Conservation (phyloP, 1,140 invertebrate genomes). For the Anadara kagoshimensis region DNA sequence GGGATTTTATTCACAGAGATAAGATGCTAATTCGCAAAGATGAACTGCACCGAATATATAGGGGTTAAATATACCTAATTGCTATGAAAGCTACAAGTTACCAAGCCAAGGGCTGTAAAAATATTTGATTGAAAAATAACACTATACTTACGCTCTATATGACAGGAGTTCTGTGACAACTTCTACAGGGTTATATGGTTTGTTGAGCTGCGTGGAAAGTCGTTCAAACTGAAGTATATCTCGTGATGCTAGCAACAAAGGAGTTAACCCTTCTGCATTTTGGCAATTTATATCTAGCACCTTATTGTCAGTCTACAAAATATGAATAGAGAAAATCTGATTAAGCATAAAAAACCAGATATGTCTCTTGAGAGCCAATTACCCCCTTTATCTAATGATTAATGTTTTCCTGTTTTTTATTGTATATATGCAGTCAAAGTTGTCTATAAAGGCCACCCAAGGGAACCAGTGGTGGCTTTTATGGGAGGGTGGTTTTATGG, state of each 20-base stretch:
- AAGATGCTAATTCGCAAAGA: too few relatives aligned
- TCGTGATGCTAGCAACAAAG: slow-evolving; percentile 64
- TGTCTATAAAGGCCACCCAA: too few relatives aligned
- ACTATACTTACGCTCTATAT: slow-evolving; percentile 64
- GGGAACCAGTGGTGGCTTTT: too few relatives aligned
- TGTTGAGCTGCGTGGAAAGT: slow-evolving; percentile 58
- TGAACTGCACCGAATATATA: too few relatives aligned
- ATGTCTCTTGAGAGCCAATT: neutral
- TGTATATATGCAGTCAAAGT: too few relatives aligned
- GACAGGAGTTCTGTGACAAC: slow-evolving; percentile 61
- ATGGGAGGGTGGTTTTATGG: too few relatives aligned
- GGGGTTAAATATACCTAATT: too few relatives aligned
- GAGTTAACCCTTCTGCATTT: slow-evolving; percentile 68
- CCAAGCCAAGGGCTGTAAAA: too few relatives aligned
- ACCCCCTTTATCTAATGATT: too few relatives aligned
- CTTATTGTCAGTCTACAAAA: slow-evolving; percentile 57
- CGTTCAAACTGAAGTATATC: slow-evolving; percentile 69
- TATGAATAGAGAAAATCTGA: neutral
- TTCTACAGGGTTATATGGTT: slow-evolving; percentile 63
- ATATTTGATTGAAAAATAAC: neutral
- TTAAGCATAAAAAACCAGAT: neutral
- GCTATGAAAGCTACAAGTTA: too few relatives aligned
- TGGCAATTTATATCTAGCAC: slow-evolving; percentile 66
- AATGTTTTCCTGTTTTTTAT: too few relatives aligned
- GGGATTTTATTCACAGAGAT: too few relatives aligned